These are phyloP conservation scores for Musca vetustissima DNA, from an alignment of 1,140 invertebrate genomes.

Conservation along the genomic window DNA sequence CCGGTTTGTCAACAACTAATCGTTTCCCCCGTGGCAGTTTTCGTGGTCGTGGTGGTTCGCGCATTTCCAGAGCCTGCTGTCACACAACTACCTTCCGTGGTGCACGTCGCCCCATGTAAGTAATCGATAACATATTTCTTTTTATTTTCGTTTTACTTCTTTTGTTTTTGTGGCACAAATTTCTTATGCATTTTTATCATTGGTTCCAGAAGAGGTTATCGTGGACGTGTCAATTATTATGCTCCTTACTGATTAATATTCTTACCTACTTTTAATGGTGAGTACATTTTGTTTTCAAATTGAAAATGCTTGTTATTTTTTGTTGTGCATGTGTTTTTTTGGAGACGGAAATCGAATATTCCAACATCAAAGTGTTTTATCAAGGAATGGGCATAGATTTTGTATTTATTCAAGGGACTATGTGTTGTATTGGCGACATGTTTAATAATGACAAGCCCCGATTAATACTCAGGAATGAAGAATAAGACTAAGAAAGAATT, in stretches of 20 bases:
- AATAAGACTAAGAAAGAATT: too few relatives aligned
- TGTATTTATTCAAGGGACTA: too few relatives aligned
- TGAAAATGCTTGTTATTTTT: neutral
- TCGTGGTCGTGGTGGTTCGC: conserved; percentile 66
- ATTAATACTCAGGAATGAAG: too few relatives aligned
- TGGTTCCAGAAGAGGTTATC: conserved; percentile 55
- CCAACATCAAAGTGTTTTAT: too few relatives aligned
- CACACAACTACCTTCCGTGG: conserved; percentile 57
- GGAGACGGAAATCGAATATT: too few relatives aligned
- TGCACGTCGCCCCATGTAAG: conserved; percentile 53
- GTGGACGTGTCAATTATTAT: conserved; percentile 53
- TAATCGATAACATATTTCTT: neutral
- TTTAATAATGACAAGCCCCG: too few relatives aligned
- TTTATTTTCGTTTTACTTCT: neutral
- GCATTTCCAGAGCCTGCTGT: conserved; percentile 64
- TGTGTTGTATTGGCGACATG: too few relatives aligned
- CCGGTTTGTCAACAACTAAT: conserved; percentile 93
- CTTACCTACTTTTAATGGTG: conserved; percentile 52
- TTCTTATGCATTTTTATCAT: conserved; percentile 31
- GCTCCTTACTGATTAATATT: conserved; percentile 54
- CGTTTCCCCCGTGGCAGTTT: conserved; percentile 75
- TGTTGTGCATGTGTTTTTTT: neutral
- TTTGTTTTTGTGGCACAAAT: too few relatives aligned
- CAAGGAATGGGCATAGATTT: too few relatives aligned
- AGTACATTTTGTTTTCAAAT: conserved; percentile 28